phyloP scores from a whole-genome alignment of 1,140 invertebrate species.

The Scaptomyza hsui region DNA sequence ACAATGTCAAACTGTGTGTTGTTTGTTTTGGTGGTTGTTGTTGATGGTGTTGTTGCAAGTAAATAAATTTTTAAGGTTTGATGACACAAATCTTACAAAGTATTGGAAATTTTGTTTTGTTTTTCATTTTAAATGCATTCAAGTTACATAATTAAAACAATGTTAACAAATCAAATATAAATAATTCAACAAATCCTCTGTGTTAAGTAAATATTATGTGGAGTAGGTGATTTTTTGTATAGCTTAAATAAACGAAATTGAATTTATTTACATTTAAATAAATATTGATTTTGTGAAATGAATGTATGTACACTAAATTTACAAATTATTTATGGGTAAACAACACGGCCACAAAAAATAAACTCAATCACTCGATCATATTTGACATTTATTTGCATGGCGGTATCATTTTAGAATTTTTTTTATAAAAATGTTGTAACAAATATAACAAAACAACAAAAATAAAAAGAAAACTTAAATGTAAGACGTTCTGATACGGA shows the following conservation, averaged over 20 bases:
- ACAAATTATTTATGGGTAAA: slow-evolving; percentile 17
- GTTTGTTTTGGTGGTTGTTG: slow-evolving; percentile 38
- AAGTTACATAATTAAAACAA: slow-evolving; percentile 3
- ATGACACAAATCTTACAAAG: slow-evolving; percentile 22
- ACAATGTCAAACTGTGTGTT: slow-evolving; percentile 78
- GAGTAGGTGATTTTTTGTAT: background rate
- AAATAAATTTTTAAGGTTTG: slow-evolving; percentile 28
- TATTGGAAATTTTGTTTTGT: background rate
- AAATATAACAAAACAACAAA: too few species aligned
- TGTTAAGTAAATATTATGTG: too few species aligned
- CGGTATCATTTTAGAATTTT: too few species aligned
- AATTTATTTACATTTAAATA: slow-evolving; percentile 12
- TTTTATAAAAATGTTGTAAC: too few species aligned
- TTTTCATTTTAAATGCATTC: slow-evolving; percentile 18
- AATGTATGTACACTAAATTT: slow-evolving; percentile 2
- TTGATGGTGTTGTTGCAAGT: slow-evolving; percentile 37
- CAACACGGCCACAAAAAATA: too few species aligned
- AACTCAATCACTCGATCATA: too few species aligned
- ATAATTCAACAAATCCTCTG: slow-evolving; percentile 8
- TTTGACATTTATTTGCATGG: too few species aligned
- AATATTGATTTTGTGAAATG: background rate
- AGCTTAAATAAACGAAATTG: background rate
- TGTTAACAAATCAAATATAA: slow-evolving; percentile 6
- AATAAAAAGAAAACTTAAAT: slow-evolving; percentile 46
- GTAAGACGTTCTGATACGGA: slow-evolving; percentile 50